A percentile compares a stretch with the other conserved stretches of the same genome.
phyloP scores from a whole-genome alignment of 1,140 invertebrate genomes.

The Scaptomyza graminum region DNA sequence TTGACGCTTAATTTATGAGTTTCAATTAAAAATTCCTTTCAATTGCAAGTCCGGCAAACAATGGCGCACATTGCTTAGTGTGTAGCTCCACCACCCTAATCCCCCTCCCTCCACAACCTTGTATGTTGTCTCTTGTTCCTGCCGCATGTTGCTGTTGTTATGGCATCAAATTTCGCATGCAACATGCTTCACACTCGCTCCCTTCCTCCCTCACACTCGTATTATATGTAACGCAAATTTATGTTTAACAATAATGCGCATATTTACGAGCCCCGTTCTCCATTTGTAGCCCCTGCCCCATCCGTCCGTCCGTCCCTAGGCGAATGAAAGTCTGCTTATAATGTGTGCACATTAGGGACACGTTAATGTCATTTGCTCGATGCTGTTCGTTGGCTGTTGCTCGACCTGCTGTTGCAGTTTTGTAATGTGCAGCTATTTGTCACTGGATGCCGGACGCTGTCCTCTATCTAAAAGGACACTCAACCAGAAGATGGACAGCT shows the following conservation, averaged over 20 bases:
- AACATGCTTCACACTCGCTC: conserved; percentile 5
- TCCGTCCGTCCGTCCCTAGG: neutral
- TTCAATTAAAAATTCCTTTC: conserved; percentile 78
- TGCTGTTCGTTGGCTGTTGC: conserved; percentile 3
- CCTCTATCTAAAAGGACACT: neutral
- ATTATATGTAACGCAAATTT: conserved; percentile 66
- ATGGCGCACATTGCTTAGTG: conserved; percentile 35
- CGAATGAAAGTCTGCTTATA: conserved; percentile 34
- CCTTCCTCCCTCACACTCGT: conserved; percentile 1
- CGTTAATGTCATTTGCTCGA: conserved; percentile 55
- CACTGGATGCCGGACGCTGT: conserved; percentile 38
- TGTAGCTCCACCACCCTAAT: neutral
- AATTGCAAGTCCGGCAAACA: conserved; percentile 49
- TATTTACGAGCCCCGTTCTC: conserved; percentile 32
- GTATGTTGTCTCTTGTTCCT: neutral
- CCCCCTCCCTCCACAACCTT: neutral
- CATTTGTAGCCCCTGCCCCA: neutral
- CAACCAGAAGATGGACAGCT: conserved; percentile 12
- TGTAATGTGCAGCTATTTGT: conserved; percentile 69
- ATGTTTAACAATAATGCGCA: conserved; percentile 75
- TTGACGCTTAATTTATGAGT: conserved; percentile 70
- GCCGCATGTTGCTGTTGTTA: neutral
- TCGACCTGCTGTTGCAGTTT: conserved; percentile 63
- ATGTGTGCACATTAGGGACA: conserved; percentile 69
- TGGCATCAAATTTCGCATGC: conserved; percentile 42